Conservation (phyloP, 64 coral and sea anemone species). For the Pocillopora verrucosa region DNA sequence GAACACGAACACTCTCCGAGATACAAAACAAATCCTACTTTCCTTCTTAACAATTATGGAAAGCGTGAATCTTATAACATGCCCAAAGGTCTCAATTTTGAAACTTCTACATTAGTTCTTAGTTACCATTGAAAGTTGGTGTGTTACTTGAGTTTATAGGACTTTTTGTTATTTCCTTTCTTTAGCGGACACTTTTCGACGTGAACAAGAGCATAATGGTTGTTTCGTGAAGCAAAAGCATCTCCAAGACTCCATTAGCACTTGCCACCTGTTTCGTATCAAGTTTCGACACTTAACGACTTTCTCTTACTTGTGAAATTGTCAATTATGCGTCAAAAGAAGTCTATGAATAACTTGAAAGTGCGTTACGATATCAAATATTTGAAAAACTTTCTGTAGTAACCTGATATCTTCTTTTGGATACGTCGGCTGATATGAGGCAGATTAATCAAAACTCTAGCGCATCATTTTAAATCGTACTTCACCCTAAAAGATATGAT, state of each 20-base stretch:
- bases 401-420: not conserved
- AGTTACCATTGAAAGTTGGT: too few relatives aligned
- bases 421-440: too few relatives aligned
- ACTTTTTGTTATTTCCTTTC: not conserved
- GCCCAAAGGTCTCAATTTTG: too few relatives aligned
- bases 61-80: too few relatives aligned
- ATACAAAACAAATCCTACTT: not conserved
- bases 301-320: not conserved
- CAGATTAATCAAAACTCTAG: too few relatives aligned
- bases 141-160: not conserved
- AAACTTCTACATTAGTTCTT: too few relatives aligned
- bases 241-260: not conserved
- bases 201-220: not conserved
- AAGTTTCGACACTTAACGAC: not conserved
- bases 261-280: not conserved
- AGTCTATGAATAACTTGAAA: not conserved
- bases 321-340: not conserved
- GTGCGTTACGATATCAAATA: not conserved
- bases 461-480: not conserved
- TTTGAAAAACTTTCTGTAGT: not conserved
- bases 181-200: not conserved
- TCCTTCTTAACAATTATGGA: too few relatives aligned
- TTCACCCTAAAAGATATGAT: not conserved
- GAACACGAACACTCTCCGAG: not conserved
- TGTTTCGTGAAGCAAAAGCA: not conserved